Base-by-base conservation (phyloP, 1,140 invertebrate genomes). In the Trichoplusia ni region DNA sequence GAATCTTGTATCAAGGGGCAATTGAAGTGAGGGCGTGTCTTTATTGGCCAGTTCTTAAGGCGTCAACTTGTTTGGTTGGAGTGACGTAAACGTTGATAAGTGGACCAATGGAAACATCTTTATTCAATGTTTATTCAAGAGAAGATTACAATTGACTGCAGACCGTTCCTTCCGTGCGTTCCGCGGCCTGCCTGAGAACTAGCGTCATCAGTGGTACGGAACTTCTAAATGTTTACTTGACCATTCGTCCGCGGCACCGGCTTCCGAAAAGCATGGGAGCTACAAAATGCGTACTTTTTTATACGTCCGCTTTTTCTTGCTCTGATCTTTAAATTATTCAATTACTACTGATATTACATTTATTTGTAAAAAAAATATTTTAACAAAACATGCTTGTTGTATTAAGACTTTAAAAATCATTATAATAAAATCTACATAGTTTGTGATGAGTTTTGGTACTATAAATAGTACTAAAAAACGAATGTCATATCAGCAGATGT, bases 101-200 rank as follows among this genome's bases (percentile, higher is more conserved):
- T 60, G 2, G 29, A 25, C 27, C 25, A 47, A 47, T 37, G 14
- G 37, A 11, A 60, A 8, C 38, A 8, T 58, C 23, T 58, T 44
- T 23, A 4, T 44, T 35, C 6, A 25, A 16, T 27, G 38, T 56
- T 33, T 23, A 42, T 64, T 33, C 21, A 18, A 33, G 16, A 53
- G 51, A 69, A 11, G 56, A 42, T 23, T 59, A 51, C 66, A 71
- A n/a, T n/a, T 63, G 63, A 47, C 56, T 33, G 69, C 58, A 61
- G 46, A 44, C 38, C 60, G 62, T 63, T 68, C 14, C 47, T 74
- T 77, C 75, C 75, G 68, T 56, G 61, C 72, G 77, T 84, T 84
- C 77, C 74, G 74, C 68, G 49, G 44, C 61, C 14, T 74, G 75
- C 72, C 70, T 82, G 79, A 64, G 80, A 82, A 80, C 69, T 44